Evolutionary conservation across 2,888 invertebrate genomes (phyloP).

Genomic region (Anoplius nigerrimus): DNA sequence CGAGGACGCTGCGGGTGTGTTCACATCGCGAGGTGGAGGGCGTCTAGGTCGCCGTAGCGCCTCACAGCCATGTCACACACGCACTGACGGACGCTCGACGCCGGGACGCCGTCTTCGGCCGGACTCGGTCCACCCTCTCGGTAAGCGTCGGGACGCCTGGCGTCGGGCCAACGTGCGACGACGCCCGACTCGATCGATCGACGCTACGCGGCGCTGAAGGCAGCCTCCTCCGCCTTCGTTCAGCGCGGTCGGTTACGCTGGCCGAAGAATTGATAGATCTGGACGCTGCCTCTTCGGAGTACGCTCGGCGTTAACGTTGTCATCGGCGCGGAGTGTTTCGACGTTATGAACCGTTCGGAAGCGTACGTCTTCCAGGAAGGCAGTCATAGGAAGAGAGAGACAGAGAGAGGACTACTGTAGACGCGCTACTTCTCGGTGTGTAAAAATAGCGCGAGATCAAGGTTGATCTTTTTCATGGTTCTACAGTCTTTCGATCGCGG

Average conservation of each 20-base stretch:
- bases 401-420: neutral
- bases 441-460: too few relatives aligned
- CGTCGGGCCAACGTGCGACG: conserved; percentile 59
- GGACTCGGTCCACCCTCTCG: conserved; percentile 72
- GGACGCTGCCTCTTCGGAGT: too few relatives aligned
- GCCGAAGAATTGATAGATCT: too few relatives aligned
- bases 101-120: conserved; percentile 74
- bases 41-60: conserved; percentile 70
- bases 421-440: too few relatives aligned
- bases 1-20: conserved; percentile 39
- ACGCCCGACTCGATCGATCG: conserved; percentile 29
- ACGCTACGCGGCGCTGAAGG: neutral
- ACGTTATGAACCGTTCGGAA: too few relatives aligned
- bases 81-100: conserved; percentile 74
- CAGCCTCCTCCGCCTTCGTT: too few relatives aligned
- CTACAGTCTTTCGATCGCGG: neutral
- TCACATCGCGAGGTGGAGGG: conserved; percentile 65
- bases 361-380: neutral
- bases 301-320: too few relatives aligned
- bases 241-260: too few relatives aligned
- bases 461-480: neutral
- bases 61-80: conserved; percentile 74
- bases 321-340: too few relatives aligned
- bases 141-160: conserved; percentile 70
- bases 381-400: neutral